Evolutionary conservation across 2,797 vertebrate genomes (phyloP).

Genomic region (Sciurus carolinensis): DNA sequence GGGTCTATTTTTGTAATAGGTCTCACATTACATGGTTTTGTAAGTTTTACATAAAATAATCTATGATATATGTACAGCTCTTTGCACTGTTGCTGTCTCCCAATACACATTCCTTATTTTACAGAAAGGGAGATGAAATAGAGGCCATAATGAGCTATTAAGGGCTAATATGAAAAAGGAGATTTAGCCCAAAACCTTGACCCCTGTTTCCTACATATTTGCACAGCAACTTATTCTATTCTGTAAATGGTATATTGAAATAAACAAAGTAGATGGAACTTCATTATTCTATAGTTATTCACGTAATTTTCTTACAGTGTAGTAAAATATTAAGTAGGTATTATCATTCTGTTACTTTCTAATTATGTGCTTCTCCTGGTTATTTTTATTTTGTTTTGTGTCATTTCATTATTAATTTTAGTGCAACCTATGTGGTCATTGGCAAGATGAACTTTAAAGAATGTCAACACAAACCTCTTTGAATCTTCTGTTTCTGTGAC

Average conservation of each 20-base stretch:
- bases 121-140: not conserved
- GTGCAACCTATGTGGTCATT: not conserved
- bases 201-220: not conserved
- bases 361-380: not conserved
- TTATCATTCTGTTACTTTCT: not conserved
- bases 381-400: conserved; percentile 17
- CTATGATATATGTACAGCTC: not conserved
- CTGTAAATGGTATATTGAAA: not conserved
- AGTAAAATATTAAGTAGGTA: not conserved
- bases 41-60: not conserved
- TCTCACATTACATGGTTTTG: not conserved
- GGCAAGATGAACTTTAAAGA: not conserved
- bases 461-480: not conserved
- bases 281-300: not conserved
- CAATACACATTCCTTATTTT: not conserved
- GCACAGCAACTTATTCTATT: not conserved
- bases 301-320: not conserved
- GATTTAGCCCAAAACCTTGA: not conserved
- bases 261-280: not conserved
- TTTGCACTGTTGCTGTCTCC: not conserved
- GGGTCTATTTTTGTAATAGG: not conserved
- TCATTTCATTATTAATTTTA: not conserved
- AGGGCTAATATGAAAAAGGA: not conserved
- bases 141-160: not conserved
- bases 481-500: not conserved